Conservation (phyloP, 1,140 invertebrate species). For the Ostrea edulis region DNA sequence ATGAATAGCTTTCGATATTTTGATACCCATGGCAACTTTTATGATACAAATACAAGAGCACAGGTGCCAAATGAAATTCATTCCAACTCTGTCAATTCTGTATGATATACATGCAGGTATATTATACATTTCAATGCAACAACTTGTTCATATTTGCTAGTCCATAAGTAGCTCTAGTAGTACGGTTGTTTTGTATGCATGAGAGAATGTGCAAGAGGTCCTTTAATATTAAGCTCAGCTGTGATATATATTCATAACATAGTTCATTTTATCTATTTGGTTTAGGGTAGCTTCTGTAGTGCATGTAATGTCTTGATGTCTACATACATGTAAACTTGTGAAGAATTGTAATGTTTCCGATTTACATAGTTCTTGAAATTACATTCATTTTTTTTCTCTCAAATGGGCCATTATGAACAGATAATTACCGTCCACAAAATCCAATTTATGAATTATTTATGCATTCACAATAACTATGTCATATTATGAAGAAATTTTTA, state of each 20-base stretch:
- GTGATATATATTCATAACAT: not conserved
- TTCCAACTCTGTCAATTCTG: not conserved
- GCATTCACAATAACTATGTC: not conserved
- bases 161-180: not conserved
- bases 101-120: too few species aligned
- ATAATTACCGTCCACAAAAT: not conserved
- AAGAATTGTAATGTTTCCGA: not conserved
- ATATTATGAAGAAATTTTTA: not conserved
- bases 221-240: not conserved
- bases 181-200: not conserved
- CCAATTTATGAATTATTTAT: not conserved
- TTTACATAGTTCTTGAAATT: not conserved
- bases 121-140: not conserved
- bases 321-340: too few species aligned
- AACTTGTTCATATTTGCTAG: slow-evolving; percentile 20
- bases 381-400: not conserved
- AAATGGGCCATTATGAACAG: not conserved
- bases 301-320: not conserved
- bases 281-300: not conserved
- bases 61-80: not conserved
- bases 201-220: not conserved
- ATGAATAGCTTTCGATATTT: too few species aligned
- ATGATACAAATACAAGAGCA: not conserved
- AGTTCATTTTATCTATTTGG: not conserved
- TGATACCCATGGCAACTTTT: too few species aligned